phyloP scores from a whole-genome alignment of 2,888 invertebrate species.

The Lasioglossum villosulum region DNA sequence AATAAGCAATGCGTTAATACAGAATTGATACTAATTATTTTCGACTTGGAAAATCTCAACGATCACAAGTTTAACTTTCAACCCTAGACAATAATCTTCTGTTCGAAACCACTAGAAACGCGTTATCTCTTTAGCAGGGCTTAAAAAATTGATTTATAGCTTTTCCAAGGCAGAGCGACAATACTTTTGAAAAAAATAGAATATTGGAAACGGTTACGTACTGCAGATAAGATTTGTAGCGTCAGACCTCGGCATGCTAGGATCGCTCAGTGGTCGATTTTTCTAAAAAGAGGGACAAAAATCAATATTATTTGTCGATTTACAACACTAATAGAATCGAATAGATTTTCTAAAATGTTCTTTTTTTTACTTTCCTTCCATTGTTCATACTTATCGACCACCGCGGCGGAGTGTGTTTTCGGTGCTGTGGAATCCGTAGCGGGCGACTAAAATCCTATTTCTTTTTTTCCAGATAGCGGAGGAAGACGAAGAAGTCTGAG shows the following conservation, averaged over 20 bases:
- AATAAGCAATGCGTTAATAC: background rate
- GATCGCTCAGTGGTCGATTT: background rate
- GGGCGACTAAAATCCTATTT: background rate
- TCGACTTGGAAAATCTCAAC: background rate
- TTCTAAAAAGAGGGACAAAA: background rate
- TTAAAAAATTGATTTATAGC: background rate
- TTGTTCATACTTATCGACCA: background rate
- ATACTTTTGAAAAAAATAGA: background rate
- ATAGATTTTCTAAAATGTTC: background rate
- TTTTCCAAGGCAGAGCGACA: background rate
- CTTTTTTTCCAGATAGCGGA: slow-evolving; percentile 21
- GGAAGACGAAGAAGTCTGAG: background rate
- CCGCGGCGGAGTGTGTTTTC: background rate
- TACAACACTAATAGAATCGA: background rate
- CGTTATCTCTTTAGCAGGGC: background rate
- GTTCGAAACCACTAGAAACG: background rate
- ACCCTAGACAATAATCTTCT: background rate
- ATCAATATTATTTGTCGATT: background rate
- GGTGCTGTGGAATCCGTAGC: background rate
- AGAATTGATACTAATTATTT: background rate
- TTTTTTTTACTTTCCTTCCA: background rate
- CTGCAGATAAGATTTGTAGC: background rate
- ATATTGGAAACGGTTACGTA: background rate
- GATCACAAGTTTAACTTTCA: background rate
- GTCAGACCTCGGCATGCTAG: background rate